Evolutionary conservation across 1,140 invertebrate species (phyloP), one percentile per base, ranked within the genome.

Genomic region (Trissolcus basalis): DNA sequence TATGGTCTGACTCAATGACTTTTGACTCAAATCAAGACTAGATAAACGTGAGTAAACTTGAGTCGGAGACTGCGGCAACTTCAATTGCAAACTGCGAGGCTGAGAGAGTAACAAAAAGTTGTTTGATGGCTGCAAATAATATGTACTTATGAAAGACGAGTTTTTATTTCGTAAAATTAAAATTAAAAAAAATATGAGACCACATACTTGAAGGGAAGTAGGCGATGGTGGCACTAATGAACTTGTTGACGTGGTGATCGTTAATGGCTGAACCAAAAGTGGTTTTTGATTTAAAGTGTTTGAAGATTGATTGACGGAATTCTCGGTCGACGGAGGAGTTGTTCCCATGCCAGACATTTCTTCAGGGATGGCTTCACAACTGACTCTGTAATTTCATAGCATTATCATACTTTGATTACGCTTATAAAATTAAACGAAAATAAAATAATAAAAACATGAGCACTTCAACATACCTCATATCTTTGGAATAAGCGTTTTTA

Each of bases 291-390:
- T 85, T 15, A 81, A 55, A 39, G 86, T 67, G 49, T 77, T 79
- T n/a, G 55, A 48, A 27, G 83, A 80, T 81, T 86, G 83, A 68
- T 85, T 79, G 32, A 80, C 80, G 39, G 79, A 68, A 67, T 81
- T 81, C 50, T 88, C 86, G 27, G 77, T 80, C 7, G 84, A 84
- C 14, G 91, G 91, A 43, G 91, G 91, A 19, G 91, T 92, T 15
- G 90, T 90, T 64, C 90, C 90, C 85, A 90, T 87, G 15, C 90
- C 92, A 41, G 90, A 91, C 81, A 94, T 94, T 90, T 96, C 95
- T 89, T 96, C 95, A 5, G 95, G 95, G 76, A 96, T 96, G 41
- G 95, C 94, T 89, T 96, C 95, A 85, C 94, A 96, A 82, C 94
- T 95, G 4, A 95, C 93, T 81, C 93, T 90, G 32, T 2, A 64